A percentile compares a stretch with the other conserved stretches of the same genome.
Evolutionary conservation across 2,113 vertebrate genomes (phyloP).

Genomic region (Microtus montanus): DNA sequence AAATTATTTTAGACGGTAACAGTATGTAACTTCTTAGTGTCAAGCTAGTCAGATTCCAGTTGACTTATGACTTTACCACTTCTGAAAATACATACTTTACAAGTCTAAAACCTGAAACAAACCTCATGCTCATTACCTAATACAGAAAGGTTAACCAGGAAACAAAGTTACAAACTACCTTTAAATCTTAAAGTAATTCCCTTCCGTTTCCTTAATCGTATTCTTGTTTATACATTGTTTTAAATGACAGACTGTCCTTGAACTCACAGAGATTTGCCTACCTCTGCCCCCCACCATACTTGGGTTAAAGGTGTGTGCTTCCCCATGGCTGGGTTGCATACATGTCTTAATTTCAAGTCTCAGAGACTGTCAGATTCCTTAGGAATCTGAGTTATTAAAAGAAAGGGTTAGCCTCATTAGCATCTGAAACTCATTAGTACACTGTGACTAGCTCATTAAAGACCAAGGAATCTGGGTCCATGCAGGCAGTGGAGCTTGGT

Average conservation of each 20-base stretch:
- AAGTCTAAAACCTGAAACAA: conserved; percentile 17
- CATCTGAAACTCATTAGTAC: neutral
- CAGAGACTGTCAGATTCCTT: conserved; percentile 20
- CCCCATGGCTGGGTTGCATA: neutral
- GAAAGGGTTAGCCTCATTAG: neutral
- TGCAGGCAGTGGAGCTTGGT: neutral
- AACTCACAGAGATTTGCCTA: neutral
- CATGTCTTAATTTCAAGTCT: conserved; percentile 15
- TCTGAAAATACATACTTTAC: neutral
- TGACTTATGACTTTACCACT: conserved; percentile 7
- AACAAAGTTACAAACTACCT: neutral
- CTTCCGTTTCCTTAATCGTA: neutral
- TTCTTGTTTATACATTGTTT: conserved; percentile 13
- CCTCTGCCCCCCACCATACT: neutral
- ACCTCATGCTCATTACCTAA: conserved; percentile 38
- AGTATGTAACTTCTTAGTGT: conserved; percentile 33
- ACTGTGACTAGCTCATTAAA: conserved; percentile 35
- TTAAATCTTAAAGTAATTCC: conserved; percentile 35
- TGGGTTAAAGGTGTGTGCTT: neutral
- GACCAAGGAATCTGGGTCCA: conserved; percentile 17
- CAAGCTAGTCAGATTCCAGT: neutral
- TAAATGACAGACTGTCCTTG: neutral
- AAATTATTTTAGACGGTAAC: conserved; percentile 56
- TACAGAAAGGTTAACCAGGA: conserved; percentile 32
- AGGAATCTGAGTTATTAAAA: conserved; percentile 43